Evolutionary conservation across 2,113 vertebrate genomes (phyloP).

Genomic region (Varanus komodoensis): DNA sequence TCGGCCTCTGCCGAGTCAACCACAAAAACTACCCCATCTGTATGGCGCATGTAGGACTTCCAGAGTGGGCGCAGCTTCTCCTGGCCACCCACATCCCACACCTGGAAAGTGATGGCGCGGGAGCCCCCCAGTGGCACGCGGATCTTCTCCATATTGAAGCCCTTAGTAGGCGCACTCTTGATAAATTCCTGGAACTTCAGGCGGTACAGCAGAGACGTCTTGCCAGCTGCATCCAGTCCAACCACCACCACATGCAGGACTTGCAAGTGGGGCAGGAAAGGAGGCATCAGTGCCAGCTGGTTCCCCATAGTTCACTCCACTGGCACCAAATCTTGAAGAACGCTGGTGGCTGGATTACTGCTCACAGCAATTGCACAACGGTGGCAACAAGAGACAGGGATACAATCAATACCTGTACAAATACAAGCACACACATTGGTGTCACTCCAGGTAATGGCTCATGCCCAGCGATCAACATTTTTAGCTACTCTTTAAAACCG

Average conservation of each 20-base stretch:
- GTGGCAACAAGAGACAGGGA: not conserved
- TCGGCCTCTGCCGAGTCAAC: slow-evolving; percentile 87
- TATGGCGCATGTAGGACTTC: slow-evolving; percentile 90
- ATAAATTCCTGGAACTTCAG: slow-evolving; percentile 93
- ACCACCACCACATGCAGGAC: slow-evolving; percentile 88
- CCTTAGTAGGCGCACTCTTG: slow-evolving; percentile 89
- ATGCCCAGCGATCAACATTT: not conserved
- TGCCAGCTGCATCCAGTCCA: slow-evolving; percentile 88
- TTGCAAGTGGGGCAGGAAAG: slow-evolving; percentile 87
- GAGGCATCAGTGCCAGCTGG: slow-evolving; percentile 82
- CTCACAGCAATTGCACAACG: not conserved
- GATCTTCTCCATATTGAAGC: slow-evolving; percentile 92
- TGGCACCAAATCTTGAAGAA: not conserved
- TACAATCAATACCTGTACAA: not conserved
- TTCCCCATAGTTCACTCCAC: slow-evolving; percentile 84
- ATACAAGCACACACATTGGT: not conserved
- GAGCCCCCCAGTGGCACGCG: slow-evolving; percentile 84
- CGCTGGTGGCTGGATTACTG: not conserved
- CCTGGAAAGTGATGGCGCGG: slow-evolving; percentile 86
- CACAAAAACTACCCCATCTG: slow-evolving; percentile 91
- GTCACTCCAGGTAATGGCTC: not conserved
- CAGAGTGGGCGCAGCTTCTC: slow-evolving; percentile 91
- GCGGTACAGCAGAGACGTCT: slow-evolving; percentile 90
- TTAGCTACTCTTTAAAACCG: not conserved
- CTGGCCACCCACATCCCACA: slow-evolving; percentile 93